Evolutionary conservation across 2,113 vertebrate species (phyloP), one percentile per base, ranked within the genome.

Genomic region (Prionailurus viverrinus): DNA sequence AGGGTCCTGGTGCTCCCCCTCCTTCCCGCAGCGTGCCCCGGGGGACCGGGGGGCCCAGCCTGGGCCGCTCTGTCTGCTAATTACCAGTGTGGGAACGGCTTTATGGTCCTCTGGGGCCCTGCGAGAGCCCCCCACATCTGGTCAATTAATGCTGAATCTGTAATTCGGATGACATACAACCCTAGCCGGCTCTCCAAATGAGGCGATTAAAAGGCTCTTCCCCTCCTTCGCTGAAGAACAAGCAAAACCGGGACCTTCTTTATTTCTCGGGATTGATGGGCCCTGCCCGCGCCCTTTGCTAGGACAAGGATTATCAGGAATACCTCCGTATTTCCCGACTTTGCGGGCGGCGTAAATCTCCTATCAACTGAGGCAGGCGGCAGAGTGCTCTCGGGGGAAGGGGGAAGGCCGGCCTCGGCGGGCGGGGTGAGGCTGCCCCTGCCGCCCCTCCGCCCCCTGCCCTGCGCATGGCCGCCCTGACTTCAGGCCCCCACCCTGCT

Each of bases 211-310:
- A 91, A 95, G 96, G 93, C 95, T 80, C 84, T 83, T 93, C 94
- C 95, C 68, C 88, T 78, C 73, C 78, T 39, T 55, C 11, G 0
- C 71, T 33, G n/a, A 1, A 76, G 82, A 98, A 71, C 95, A 18
- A 76, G 96, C 92, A 39, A 73, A 92, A 82, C 48, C 63, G 0
- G 88, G 82, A 76, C 95, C 95, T 96, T 97, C 94, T 93, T 91
- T 58, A 96, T 96, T 85, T 61, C 9, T 86, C 0, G 15, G 98
- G 98, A 98, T 98, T 98, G 98, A 98, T 98, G 97, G 98, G 98
- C 98, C 94, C 98, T 97, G 97, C 95, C 91, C 0, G 48, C 98
- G 98, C 98, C 98, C 99, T 99, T 98, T 99, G 98, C 97, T 93
- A 74, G 98, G 98, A 98, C 97, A 96, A 65, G 98, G 95, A 97